Conservation (phyloP, 1,140 invertebrate species). For the Mylabris phalerata region DNA sequence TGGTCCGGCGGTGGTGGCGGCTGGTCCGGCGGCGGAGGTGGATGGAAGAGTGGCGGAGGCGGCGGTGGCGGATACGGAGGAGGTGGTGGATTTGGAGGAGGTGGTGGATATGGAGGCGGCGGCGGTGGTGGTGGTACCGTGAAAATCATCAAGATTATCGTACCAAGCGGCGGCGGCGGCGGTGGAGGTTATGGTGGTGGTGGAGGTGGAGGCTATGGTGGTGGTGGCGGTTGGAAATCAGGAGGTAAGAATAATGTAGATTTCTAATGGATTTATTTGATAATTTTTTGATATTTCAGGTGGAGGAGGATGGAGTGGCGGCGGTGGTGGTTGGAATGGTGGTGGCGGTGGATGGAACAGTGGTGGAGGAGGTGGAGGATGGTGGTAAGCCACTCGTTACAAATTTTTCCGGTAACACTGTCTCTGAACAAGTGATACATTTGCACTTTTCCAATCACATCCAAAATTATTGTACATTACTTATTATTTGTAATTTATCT, state of each 20-base stretch:
- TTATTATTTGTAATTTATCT: slow-evolving; percentile 8
- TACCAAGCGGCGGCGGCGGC: slow-evolving; percentile 15
- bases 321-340: too few species aligned
- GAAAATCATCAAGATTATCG: too few species aligned
- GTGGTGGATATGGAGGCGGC: slow-evolving; percentile 13
- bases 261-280: not conserved
- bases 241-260: slow-evolving; percentile 19
- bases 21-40: slow-evolving; percentile 7
- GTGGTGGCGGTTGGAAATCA: slow-evolving; percentile 6
- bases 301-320: not conserved
- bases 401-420: not conserved
- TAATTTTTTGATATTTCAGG: not conserved
- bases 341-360: not conserved
- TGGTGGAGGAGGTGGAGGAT: slow-evolving; percentile 1
- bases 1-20: slow-evolving; percentile 14
- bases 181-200: slow-evolving; percentile 23
- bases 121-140: not conserved
- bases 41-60: slow-evolving; percentile 16
- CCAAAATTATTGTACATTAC: slow-evolving; percentile 1
- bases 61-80: slow-evolving; percentile 5
- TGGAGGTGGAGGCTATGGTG: not conserved
- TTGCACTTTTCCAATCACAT: not conserved
- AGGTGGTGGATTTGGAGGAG: slow-evolving; percentile 7
- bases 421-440: not conserved
- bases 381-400: slow-evolving; percentile 1